Percentiles rank a stretch among this genome's conserved stretches.
Evolutionary conservation across 2,888 invertebrate genomes (phyloP).

Genomic region (Tipula helvola): DNA sequence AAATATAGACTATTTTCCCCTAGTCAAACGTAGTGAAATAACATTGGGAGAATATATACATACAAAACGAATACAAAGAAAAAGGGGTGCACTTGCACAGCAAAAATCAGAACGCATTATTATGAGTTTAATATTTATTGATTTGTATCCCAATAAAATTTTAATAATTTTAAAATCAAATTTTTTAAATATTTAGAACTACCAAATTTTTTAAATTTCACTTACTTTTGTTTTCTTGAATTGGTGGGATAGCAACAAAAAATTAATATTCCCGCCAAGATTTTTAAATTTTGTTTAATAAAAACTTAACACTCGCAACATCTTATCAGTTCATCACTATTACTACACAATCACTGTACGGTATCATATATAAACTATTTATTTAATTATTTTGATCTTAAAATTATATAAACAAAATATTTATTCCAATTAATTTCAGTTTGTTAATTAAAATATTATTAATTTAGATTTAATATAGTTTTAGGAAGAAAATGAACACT

Average conservation of each 20-base stretch:
- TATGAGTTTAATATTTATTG: neutral
- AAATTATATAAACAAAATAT: neutral
- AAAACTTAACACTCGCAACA: neutral
- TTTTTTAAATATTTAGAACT: neutral
- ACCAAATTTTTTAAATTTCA: neutral
- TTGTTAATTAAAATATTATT: neutral
- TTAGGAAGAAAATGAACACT: neutral
- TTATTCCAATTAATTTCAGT: neutral
- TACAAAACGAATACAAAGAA: neutral
- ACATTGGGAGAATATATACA: neutral
- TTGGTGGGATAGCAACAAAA: neutral
- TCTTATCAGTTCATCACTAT: neutral
- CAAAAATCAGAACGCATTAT: neutral
- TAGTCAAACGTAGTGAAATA: neutral
- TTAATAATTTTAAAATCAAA: neutral
- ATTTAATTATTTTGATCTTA: neutral
- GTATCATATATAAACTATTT: neutral
- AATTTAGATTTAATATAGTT: neutral
- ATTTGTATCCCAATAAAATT: neutral
- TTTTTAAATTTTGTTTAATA: neutral
- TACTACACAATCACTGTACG: neutral
- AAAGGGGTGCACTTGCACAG: neutral
- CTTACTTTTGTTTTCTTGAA: neutral
- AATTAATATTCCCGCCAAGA: neutral
- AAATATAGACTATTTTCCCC: neutral